These are phyloP conservation scores for Eumerus sabulonum DNA, from an alignment of 2,888 invertebrate genomes.

Conservation along the genomic window DNA sequence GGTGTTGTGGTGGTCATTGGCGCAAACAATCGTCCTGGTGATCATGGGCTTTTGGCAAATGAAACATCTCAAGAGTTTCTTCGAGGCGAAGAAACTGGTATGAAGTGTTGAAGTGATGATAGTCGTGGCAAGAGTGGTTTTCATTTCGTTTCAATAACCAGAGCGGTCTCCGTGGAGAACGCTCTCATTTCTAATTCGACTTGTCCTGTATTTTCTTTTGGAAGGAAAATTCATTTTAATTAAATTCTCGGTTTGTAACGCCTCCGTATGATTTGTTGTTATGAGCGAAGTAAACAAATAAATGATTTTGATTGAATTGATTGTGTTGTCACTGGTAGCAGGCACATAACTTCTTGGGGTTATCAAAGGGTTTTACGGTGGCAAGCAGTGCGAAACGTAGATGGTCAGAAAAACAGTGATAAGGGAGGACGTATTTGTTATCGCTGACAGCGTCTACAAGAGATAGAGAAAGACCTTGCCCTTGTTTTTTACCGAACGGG, in stretches of 20 bases:
- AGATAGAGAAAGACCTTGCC: slow-evolving; percentile 39
- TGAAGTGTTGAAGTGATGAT: slow-evolving; percentile 78
- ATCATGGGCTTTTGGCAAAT: slow-evolving; percentile 99
- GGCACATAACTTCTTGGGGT: slow-evolving; percentile 11
- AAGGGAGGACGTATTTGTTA: background rate
- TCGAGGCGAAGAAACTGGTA: slow-evolving; percentile 99
- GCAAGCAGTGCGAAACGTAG: background rate
- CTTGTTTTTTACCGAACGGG: slow-evolving; percentile 15
- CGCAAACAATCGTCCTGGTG: slow-evolving; percentile 93
- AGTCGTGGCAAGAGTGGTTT: slow-evolving; percentile 13
- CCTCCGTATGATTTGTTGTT: slow-evolving; percentile 29
- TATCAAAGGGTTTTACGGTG: slow-evolving; percentile 6
- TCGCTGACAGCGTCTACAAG: slow-evolving; percentile 17
- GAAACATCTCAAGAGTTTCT: slow-evolving; percentile 99
- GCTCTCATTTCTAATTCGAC: background rate
- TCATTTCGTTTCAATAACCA: slow-evolving; percentile 25
- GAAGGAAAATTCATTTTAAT: slow-evolving; percentile 3
- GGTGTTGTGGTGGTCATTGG: slow-evolving; percentile 97
- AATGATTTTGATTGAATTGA: slow-evolving; percentile 11
- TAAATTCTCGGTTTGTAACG: slow-evolving; percentile 15
- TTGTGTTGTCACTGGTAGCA: background rate
- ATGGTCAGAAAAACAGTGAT: slow-evolving; percentile 28
- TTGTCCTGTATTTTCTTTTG: slow-evolving; percentile 9
- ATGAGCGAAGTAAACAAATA: slow-evolving; percentile 46
- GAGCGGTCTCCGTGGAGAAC: slow-evolving; percentile 10